Base-by-base conservation (phyloP, 2,113 vertebrate species). In the Istiophorus platypterus region DNA sequence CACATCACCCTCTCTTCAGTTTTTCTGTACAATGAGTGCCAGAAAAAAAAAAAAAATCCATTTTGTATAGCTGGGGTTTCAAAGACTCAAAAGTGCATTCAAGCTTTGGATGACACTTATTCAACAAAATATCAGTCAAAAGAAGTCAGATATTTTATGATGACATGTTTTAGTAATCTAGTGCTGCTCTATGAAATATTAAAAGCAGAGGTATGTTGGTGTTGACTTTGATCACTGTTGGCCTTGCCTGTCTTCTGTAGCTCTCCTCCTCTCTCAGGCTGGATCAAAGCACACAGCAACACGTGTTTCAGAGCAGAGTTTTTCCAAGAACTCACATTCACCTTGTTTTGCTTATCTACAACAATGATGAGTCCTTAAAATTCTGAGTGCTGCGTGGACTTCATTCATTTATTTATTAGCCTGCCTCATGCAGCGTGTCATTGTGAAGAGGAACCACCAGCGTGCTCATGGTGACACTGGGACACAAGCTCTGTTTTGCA, bases 171-270 rank as follows among this genome's bases (percentile, higher is more conserved):
- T 77, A 85, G 86, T 89, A 86, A 88, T 91, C 68, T 77, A 66
- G 78, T 22, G 61, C 77, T 63, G 81, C 75, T 59, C 59, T 41
- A 87, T 95, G 85, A 94, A 95, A 93, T 91, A 93, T 93, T 95
- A 79, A 95, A 88, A 70, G 72, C 73, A 72, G 78, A 91, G 91
- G 88, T 89, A 80, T 93, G 92, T 91, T 92, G 90, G 88, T 91
- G 87, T 93, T 90, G 90, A 89, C 93, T 95, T 94, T 95, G 93
- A 94, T 95, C 92, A 80, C 69, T 56, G 81, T 69, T 56, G 61
- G 89, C 78, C 91, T 80, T 77, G 88, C 83, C 87, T 81, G 87
- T 88, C 88, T 91, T 86, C 78, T 72, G 49, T 45, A 73, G 77
- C 78, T 80, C 86, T 85, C 71, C 65, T 62, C 74, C 54, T 56